Evolutionary conservation across 2,113 vertebrate genomes (phyloP), one percentile per base, ranked within the genome.

Genomic region (Martes martes): DNA sequence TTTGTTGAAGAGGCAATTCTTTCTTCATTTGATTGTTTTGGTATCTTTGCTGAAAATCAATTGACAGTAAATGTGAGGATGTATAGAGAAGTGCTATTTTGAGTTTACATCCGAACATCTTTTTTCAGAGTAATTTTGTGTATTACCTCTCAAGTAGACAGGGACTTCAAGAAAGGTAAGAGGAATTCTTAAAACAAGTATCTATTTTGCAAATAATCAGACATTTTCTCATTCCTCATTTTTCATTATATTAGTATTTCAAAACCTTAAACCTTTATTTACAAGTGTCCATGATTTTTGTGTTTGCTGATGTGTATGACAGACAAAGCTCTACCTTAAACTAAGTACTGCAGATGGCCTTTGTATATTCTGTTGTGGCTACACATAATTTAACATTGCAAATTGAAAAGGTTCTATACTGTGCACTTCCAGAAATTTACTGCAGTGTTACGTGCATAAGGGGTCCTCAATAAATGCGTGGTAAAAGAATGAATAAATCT

Each of bases 151-250:
- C 4, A 93, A 96, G 33, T 94, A 24, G 79, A 39, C 33, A 31
- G 6, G 80, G 18, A 91, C 47, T 96, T 95, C 55, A 94, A 84
- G 76, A 94, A 50, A 89, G 33, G 69, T 84, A 79, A 85, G 65
- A 80, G 94, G 78, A 61, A 50, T 92, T 95, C 42, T 69, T 96
- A 89, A 93, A 94, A 87, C 92, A 57, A 96, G 71, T 91, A 65
- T 69, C 55, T 91, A 59, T 57, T 95, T 95, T 95, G 28, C 26
- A 85, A 91, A 91, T 42, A 89, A 36, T 78, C 65, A 65, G 47
- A 89, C 45, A 78, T 97, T 94, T 96, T 91, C 63, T 94, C 74
- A 74, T 28, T 74, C 39, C 23, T 74, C 23, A 45, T 76, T 76
- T 76, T 76, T 76, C 73, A n/a, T 83, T 91, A 79, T 71, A 73